These are phyloP conservation scores for Danaus chrysippus DNA, from an alignment of 2,888 invertebrate species.

Conservation along the genomic window DNA sequence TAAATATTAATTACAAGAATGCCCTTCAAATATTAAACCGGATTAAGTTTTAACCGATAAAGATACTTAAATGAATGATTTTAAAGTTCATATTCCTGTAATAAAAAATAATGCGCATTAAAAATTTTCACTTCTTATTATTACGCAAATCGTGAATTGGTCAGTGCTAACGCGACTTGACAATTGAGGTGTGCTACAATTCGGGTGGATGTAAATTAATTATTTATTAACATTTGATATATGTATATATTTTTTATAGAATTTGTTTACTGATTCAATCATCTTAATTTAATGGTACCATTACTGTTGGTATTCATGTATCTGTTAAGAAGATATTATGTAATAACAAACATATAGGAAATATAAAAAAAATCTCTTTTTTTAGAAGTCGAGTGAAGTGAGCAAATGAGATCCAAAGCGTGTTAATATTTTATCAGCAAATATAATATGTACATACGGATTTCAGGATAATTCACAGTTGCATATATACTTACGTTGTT, in stretches of 20 bases:
- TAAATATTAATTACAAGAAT: constrained; percentile 19
- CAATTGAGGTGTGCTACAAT: constrained; percentile 27
- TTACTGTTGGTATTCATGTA: too few relatives aligned
- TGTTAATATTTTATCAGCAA: too few relatives aligned
- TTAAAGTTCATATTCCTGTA: constrained; percentile 15
- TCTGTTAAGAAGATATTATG: too few relatives aligned
- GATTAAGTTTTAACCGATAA: constrained; percentile 10
- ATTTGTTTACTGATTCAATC: too few relatives aligned
- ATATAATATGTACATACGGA: too few relatives aligned
- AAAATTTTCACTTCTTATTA: constrained; percentile 25
- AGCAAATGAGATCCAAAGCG: too few relatives aligned
- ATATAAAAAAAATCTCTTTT: too few relatives aligned
- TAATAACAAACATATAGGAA: too few relatives aligned
- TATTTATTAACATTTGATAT: background rate
- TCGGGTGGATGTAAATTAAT: constrained; percentile 6
- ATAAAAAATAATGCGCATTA: constrained; percentile 7
- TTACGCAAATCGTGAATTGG: constrained; percentile 27
- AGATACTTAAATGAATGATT: constrained; percentile 1
- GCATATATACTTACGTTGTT: too few relatives aligned
- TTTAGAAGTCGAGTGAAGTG: too few relatives aligned
- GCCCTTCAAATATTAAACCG: constrained; percentile 13
- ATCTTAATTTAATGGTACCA: too few relatives aligned
- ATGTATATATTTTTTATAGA: background rate
- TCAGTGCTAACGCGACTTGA: constrained; percentile 29
- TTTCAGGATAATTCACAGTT: too few relatives aligned